These are phyloP conservation scores for Leucophenga maculata DNA, from an alignment of 2,888 invertebrate genomes.

Conservation along the genomic window DNA sequence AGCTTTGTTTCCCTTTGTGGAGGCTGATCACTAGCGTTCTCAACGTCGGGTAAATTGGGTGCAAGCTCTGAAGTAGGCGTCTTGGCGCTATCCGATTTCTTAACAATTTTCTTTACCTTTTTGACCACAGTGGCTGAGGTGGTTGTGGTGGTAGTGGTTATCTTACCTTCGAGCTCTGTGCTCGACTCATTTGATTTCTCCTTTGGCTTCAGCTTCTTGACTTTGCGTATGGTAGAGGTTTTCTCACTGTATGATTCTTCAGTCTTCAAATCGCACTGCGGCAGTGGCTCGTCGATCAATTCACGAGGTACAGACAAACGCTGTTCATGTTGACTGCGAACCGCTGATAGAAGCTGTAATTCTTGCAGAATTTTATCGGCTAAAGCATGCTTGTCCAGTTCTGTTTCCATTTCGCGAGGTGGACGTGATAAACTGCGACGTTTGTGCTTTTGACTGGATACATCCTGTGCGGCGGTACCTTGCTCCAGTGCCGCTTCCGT, in stretches of 20 bases:
- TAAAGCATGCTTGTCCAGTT: conserved; percentile 63
- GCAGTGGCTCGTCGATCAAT: conserved; percentile 2
- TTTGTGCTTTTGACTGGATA: conserved; percentile 27
- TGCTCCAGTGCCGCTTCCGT: conserved; percentile 36
- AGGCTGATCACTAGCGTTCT: conserved; percentile 43
- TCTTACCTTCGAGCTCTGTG: conserved; percentile 38
- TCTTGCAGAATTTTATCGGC: conserved; percentile 70
- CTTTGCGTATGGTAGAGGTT: conserved; percentile 56
- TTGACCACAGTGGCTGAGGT: conserved; percentile 52
- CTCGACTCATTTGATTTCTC: conserved; percentile 50
- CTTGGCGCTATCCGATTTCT: conserved; percentile 53
- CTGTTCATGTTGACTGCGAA: conserved; percentile 56
- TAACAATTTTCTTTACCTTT: conserved; percentile 66
- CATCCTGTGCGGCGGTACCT: conserved; percentile 1
- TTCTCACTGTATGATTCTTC: conserved; percentile 42
- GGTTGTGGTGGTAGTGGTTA: conserved; percentile 36
- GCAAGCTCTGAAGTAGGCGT: conserved; percentile 39
- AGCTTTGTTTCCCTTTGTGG: conserved; percentile 73
- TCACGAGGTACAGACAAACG: conserved; percentile 33
- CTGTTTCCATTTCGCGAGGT: conserved; percentile 48
- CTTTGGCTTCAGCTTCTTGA: conserved; percentile 63
- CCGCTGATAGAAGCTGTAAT: conserved; percentile 66
- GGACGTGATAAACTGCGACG: conserved; percentile 60
- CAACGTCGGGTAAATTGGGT: conserved; percentile 16
- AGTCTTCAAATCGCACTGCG: conserved; percentile 27